Conservation (phyloP, 1,140 invertebrate species). For the Drosophila rhopaloa region DNA sequence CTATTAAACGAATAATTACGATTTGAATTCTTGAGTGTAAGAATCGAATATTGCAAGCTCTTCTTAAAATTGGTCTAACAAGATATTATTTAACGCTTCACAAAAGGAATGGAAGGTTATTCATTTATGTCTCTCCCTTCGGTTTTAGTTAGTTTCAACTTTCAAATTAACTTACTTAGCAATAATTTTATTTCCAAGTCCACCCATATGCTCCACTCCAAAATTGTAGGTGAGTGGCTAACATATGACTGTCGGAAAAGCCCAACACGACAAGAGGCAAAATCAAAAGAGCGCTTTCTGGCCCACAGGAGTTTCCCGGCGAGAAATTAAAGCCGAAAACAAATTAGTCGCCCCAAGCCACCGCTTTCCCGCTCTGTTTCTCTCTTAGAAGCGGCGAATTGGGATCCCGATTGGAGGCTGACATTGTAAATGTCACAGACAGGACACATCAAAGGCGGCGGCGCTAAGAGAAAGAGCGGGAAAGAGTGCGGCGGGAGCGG, state of each 20-base stretch:
- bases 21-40: neutral
- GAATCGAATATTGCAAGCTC: neutral
- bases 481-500: slow-evolving; percentile 3
- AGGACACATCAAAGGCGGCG: slow-evolving; percentile 54
- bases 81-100: neutral
- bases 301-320: slow-evolving; percentile 59
- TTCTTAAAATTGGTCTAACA: neutral
- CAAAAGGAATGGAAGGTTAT: neutral
- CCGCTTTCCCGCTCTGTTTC: slow-evolving; percentile 3
- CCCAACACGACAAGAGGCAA: slow-evolving; percentile 36
- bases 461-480: slow-evolving; percentile 49
- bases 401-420: slow-evolving; percentile 36
- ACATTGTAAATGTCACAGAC: slow-evolving; percentile 73
- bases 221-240: slow-evolving; percentile 19
- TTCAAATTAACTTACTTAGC: no score
- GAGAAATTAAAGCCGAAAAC: slow-evolving; percentile 54
- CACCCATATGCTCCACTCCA: neutral
- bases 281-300: slow-evolving; percentile 61
- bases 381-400: slow-evolving; percentile 31
- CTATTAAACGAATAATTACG: no score
- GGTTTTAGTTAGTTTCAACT: no score
- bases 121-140: no score
- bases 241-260: slow-evolving; percentile 54
- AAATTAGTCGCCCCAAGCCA: slow-evolving; percentile 50
- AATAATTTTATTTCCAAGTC: no score